These are phyloP conservation scores for Phalacrocorax aristotelis DNA, from an alignment of 2,113 vertebrate species.

Conservation along the genomic window DNA sequence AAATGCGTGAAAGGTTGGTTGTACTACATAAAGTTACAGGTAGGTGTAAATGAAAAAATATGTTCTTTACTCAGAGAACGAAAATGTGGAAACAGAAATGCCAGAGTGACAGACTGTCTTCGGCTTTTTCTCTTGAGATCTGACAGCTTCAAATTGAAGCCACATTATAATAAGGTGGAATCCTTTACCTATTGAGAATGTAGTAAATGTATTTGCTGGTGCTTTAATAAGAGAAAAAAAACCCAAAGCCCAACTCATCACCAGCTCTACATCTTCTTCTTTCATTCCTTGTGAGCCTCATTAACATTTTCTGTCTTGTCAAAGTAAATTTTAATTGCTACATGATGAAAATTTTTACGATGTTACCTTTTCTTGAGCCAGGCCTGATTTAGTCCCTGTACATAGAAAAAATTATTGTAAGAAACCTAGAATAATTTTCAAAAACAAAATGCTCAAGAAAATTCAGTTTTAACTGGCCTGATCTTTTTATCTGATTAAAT, in stretches of 20 bases:
- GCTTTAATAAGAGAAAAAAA: background rate
- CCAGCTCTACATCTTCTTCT: background rate
- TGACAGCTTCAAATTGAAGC: background rate
- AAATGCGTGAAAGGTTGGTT: background rate
- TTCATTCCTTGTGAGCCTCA: background rate
- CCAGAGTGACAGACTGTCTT: background rate
- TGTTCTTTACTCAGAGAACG: background rate
- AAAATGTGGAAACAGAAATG: constrained; percentile 42
- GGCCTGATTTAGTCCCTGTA: background rate
- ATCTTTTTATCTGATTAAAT: background rate
- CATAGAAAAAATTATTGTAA: background rate
- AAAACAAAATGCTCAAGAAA: background rate
- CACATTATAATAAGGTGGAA: background rate
- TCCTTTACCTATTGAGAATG: background rate
- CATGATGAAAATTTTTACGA: background rate
- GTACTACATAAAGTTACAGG: constrained; percentile 22
- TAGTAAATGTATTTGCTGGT: background rate
- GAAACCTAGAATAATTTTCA: background rate
- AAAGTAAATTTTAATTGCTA: background rate
- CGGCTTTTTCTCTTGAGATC: constrained; percentile 16
- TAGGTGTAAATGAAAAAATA: constrained; percentile 48
- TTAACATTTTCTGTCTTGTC: background rate
- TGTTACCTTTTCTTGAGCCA: background rate
- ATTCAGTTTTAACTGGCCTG: background rate
- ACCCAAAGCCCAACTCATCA: background rate